Conservation (phyloP, 2,113 vertebrate species). For the Astatoreochromis straeleni region DNA sequence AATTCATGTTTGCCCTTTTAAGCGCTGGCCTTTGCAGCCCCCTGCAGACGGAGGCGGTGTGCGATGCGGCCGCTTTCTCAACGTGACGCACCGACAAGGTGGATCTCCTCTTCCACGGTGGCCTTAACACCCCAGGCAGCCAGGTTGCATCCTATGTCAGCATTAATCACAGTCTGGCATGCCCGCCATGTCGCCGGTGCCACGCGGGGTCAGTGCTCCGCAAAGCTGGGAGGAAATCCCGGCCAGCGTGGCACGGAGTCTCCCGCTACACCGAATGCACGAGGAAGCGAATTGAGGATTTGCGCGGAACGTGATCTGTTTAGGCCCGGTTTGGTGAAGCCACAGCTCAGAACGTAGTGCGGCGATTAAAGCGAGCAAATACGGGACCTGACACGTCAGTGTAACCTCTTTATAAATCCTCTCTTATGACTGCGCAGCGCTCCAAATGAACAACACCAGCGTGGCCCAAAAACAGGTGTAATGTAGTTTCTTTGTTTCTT, state of each 20-base stretch:
- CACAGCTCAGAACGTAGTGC: background rate
- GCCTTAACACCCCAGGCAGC: background rate
- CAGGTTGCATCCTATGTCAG: background rate
- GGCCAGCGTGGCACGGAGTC: background rate
- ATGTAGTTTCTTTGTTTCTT: background rate
- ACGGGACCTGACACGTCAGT: background rate
- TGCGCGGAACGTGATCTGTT: background rate
- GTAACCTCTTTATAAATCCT: background rate
- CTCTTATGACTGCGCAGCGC: background rate
- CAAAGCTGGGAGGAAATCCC: background rate
- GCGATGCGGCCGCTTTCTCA: slow-evolving; percentile 4
- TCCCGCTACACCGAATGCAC: background rate
- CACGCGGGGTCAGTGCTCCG: background rate
- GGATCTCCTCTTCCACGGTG: slow-evolving; percentile 1
- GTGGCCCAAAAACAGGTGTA: background rate
- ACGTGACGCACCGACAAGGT: slow-evolving; percentile 20
- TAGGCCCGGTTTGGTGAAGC: background rate
- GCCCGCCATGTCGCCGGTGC: background rate
- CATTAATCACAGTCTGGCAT: slow-evolving; percentile 20
- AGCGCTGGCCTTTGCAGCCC: slow-evolving; percentile 5
- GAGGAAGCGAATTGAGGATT: background rate
- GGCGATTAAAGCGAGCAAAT: slow-evolving; percentile 5
- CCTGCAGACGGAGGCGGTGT: slow-evolving; percentile 32
- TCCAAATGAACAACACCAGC: background rate
- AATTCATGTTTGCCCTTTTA: slow-evolving; percentile 47